phyloP scores from a whole-genome alignment of 2,113 vertebrate genomes.

The Emydura subglobosa region DNA sequence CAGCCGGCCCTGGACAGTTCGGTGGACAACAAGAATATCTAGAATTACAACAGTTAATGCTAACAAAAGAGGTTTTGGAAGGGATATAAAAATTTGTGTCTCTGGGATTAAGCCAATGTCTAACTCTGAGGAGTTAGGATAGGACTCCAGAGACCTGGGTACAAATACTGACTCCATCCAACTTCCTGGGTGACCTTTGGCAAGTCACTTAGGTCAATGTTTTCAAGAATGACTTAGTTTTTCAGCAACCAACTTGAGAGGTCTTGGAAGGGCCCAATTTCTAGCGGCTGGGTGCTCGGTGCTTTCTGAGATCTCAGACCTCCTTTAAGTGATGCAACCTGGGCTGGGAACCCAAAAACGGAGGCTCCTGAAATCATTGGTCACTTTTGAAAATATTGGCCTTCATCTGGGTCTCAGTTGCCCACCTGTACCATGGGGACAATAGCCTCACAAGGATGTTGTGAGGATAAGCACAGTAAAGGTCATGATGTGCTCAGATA shows the following conservation, averaged over 20 bases:
- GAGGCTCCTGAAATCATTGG: neutral
- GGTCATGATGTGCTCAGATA: neutral
- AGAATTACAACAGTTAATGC: neutral
- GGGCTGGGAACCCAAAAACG: neutral
- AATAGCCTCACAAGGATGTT: neutral
- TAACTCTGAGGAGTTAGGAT: accelerated
- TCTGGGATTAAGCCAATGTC: neutral
- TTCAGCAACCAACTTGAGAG: neutral
- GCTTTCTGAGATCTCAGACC: neutral
- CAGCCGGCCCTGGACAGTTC: neutral
- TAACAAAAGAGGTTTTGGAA: neutral
- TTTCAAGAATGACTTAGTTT: neutral
- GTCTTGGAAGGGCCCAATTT: neutral
- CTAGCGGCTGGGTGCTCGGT: neutral
- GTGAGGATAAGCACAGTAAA: neutral
- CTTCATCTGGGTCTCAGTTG: neutral
- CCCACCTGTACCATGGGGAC: neutral
- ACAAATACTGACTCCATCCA: neutral
- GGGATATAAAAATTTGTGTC: neutral
- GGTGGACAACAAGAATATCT: neutral
- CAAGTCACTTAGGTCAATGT: neutral
- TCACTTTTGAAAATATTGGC: neutral
- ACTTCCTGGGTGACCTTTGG: neutral
- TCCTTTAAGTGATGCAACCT: neutral
- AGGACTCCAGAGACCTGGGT: too few relatives aligned